Evolutionary conservation across 2,888 invertebrate genomes (phyloP).

Genomic region (Cephus nigrinus): DNA sequence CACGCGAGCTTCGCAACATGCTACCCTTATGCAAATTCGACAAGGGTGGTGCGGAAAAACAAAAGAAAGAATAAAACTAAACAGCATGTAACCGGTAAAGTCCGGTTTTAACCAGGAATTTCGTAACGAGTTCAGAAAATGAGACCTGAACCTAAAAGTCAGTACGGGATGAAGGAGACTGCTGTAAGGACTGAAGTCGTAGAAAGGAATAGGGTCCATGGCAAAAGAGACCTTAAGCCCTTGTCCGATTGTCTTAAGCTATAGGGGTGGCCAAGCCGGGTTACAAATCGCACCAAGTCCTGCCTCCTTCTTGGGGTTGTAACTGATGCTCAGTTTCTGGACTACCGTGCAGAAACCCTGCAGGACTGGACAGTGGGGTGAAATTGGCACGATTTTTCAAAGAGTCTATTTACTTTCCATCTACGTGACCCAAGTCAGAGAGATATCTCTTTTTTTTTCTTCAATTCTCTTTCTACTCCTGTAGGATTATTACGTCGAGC

Average conservation of each 20-base stretch:
- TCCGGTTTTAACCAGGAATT: not conserved
- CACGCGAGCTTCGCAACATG: not conserved
- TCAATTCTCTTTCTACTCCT: not conserved
- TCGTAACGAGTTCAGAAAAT: constrained; percentile 24
- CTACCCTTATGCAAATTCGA: not conserved
- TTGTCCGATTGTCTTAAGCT: constrained; percentile 41
- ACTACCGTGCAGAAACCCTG: not conserved
- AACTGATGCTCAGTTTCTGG: not conserved
- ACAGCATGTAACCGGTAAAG: not conserved
- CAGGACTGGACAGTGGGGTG: constrained; percentile 9
- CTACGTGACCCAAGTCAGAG: not conserved
- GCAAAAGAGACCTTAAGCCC: constrained; percentile 1
- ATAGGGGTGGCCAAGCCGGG: constrained; percentile 24
- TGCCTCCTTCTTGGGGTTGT: constrained; percentile 7
- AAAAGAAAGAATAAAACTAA: not conserved
- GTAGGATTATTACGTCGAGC: not conserved
- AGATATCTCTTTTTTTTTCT: not conserved
- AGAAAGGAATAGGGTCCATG: constrained; percentile 18
- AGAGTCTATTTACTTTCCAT: constrained; percentile 37
- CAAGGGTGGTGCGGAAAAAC: not conserved
- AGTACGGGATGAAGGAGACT: not conserved
- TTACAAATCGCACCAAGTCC: constrained; percentile 45
- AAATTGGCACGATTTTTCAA: constrained; percentile 40
- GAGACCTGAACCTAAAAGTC: constrained; percentile 35
- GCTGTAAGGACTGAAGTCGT: not conserved